These are phyloP conservation scores for Lasioglossum leucozonium DNA, from an alignment of 2,888 invertebrate genomes.

Conservation along the genomic window DNA sequence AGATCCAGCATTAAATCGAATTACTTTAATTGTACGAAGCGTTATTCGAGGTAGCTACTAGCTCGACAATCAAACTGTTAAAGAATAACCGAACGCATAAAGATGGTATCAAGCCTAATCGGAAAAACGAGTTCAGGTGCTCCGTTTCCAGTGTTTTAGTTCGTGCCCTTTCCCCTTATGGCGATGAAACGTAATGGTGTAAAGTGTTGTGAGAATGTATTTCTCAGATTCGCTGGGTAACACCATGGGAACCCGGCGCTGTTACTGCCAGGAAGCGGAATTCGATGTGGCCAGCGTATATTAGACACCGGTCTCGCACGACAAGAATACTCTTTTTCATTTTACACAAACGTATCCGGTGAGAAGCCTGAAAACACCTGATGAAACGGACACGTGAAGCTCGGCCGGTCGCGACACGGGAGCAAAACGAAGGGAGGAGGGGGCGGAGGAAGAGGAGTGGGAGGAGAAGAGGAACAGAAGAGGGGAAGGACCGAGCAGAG, in stretches of 20 bases:
- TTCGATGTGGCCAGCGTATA: constrained; percentile 65
- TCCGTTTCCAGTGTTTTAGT: not conserved
- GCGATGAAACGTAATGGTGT: not conserved
- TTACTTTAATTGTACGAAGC: not conserved
- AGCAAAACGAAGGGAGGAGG: not conserved
- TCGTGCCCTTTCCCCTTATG: not conserved
- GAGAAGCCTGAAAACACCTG: constrained; percentile 69
- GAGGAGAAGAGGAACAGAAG: not conserved
- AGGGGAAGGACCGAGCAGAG: not conserved
- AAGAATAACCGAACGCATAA: not conserved
- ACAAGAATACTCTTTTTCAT: constrained; percentile 71
- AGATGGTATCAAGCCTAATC: not conserved
- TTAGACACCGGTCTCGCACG: constrained; percentile 62
- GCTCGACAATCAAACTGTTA: not conserved
- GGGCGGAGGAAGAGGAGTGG: too few species aligned
- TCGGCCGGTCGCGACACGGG: constrained; percentile 11
- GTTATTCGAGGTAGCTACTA: not conserved
- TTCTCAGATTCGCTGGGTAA: constrained; percentile 1
- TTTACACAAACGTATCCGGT: constrained; percentile 70
- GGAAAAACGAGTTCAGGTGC: constrained; percentile 1
- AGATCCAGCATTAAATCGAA: not conserved
- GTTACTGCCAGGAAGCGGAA: constrained; percentile 66
- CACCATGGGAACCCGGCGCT: constrained; percentile 37
- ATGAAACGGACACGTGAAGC: constrained; percentile 60
- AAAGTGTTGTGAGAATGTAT: constrained; percentile 12